phyloP scores from a whole-genome alignment of 2,888 invertebrate genomes.

The Philopedon plagiatum region DNA sequence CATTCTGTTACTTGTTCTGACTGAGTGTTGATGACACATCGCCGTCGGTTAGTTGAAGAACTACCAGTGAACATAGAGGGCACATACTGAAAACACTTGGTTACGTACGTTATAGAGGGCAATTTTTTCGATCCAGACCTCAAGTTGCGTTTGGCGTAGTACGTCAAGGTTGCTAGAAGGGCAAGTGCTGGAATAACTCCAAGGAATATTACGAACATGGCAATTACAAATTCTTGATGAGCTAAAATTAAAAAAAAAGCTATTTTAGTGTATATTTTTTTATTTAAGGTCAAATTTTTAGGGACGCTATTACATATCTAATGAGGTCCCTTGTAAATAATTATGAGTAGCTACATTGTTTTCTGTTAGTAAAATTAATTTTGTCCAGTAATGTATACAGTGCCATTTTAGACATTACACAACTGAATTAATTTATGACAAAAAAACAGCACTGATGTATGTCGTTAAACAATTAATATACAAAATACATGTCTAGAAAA shows the following conservation, averaged over 20 bases:
- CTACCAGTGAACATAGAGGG: conserved; percentile 64
- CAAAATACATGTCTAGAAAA: no score
- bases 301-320: no score
- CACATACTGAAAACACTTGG: conserved; percentile 63
- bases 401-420: no score
- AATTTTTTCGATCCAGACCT: conserved; percentile 72
- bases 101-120: conserved; percentile 71
- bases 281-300: no score
- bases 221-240: conserved; percentile 82
- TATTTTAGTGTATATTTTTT: no score
- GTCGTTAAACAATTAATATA: no score
- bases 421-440: no score
- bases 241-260: conserved; percentile 73
- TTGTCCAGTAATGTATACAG: no score
- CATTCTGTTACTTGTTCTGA: conserved; percentile 55
- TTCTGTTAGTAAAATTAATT: no score
- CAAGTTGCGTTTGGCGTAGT: conserved; percentile 82
- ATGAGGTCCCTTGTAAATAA: no score
- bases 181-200: conserved; percentile 84
- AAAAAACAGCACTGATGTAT: no score
- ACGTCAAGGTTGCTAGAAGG: conserved; percentile 78
- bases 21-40: conserved; percentile 35
- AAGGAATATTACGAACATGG: conserved; percentile 90
- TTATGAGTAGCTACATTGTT: no score
- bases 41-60: conserved; percentile 47